phyloP scores from a whole-genome alignment of 1,140 invertebrate species.

The Sarcophaga bullata region DNA sequence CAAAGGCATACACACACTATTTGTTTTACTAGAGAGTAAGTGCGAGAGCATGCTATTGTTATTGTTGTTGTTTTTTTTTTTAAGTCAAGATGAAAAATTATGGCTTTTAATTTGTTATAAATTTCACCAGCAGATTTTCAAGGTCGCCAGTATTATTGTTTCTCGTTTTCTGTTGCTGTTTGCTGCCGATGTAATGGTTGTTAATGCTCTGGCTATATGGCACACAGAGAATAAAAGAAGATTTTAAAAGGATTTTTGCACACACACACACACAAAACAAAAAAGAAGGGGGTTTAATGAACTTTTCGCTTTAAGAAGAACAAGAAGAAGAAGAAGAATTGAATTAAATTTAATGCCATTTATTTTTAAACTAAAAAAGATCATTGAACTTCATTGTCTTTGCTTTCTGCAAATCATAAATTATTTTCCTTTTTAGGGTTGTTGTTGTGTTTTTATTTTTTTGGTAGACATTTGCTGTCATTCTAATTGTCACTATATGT shows the following conservation, averaged over 20 bases:
- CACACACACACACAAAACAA: too few relatives aligned
- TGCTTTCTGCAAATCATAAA: not conserved
- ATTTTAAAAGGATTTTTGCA: too few relatives aligned
- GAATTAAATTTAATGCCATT: too few relatives aligned
- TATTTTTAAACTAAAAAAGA: not conserved
- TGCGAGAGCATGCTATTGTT: conserved; percentile 38
- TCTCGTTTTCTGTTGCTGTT: not conserved
- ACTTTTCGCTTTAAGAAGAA: too few relatives aligned
- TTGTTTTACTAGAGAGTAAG: not conserved
- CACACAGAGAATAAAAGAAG: not conserved
- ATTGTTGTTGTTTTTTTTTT: conserved; percentile 11
- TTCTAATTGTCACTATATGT: conserved; percentile 42
- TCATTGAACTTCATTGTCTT: conserved; percentile 20
- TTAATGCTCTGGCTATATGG: not conserved
- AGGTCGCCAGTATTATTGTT: conserved; percentile 48
- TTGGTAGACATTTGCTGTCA: conserved; percentile 41
- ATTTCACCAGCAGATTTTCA: conserved; percentile 48
- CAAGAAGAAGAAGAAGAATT: too few relatives aligned
- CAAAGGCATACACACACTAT: not conserved
- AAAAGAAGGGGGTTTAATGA: too few relatives aligned
- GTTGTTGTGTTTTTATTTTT: conserved; percentile 23
- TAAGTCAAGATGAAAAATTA: conserved; percentile 64
- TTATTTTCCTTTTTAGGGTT: not conserved
- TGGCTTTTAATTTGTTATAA: conserved; percentile 66
- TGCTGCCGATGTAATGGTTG: not conserved